These are phyloP conservation scores for Aegotheles bennettii DNA, from an alignment of 2,113 vertebrate genomes.

Conservation along the genomic window DNA sequence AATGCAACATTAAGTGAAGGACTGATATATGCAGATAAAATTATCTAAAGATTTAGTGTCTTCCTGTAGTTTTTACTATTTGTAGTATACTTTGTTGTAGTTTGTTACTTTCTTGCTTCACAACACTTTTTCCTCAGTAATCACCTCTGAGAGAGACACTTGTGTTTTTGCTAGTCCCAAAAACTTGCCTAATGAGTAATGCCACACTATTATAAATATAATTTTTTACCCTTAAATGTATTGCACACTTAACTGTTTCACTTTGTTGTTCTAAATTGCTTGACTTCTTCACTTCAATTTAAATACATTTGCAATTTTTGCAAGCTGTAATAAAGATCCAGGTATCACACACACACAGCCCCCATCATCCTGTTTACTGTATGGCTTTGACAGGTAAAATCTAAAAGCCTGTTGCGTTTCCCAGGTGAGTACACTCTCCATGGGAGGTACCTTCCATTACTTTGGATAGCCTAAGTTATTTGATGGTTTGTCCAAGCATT, in stretches of 20 bases:
- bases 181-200: neutral
- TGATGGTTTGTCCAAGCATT: neutral
- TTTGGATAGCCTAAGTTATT: neutral
- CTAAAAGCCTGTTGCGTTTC: neutral
- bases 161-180: neutral
- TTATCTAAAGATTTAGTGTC: neutral
- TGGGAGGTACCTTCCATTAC: neutral
- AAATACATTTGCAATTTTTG: neutral
- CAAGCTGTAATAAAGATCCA: neutral
- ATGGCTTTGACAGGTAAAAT: neutral
- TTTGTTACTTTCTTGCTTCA: neutral
- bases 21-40: neutral
- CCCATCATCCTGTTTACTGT: neutral
- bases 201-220: neutral
- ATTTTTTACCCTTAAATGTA: neutral
- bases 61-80: neutral
- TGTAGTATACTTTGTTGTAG: neutral
- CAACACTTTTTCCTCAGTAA: neutral
- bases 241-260: neutral
- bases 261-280: neutral
- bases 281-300: neutral
- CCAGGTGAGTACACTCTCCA: neutral
- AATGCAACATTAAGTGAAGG: neutral
- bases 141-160: neutral
- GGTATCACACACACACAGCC: rapidly evolving